phyloP scores from a whole-genome alignment of 2,888 invertebrate genomes.

The Lumbricus terrestris region DNA sequence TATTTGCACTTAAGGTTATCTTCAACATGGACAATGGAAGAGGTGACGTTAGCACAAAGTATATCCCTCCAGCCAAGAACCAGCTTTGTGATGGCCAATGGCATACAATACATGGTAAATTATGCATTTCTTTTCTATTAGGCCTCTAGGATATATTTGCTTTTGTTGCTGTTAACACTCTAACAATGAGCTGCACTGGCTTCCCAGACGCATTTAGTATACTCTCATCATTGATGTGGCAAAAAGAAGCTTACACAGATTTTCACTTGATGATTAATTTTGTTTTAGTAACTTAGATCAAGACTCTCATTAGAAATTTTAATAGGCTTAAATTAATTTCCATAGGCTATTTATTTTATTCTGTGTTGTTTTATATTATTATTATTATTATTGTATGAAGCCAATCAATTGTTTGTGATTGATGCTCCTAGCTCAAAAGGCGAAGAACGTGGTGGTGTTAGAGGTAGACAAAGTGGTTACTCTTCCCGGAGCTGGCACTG shows the following conservation, averaged over 20 bases:
- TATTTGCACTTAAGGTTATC: conserved; percentile 28
- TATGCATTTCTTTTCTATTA: not conserved
- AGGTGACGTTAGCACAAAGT: conserved; percentile 76
- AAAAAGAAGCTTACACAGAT: not conserved
- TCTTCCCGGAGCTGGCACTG: conserved; percentile 71
- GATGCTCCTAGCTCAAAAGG: conserved; percentile 67
- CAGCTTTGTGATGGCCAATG: conserved; percentile 89
- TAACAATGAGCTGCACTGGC: too few relatives aligned
- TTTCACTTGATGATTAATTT: not conserved
- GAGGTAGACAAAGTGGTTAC: conserved; percentile 77
- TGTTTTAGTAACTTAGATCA: not conserved
- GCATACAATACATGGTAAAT: conserved; percentile 74
- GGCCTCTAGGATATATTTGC: not conserved
- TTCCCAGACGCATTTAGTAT: too few relatives aligned
- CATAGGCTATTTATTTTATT: not conserved
- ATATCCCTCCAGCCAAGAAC: conserved; percentile 52
- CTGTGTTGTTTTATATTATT: not conserved
- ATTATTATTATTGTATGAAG: not conserved
- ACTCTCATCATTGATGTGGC: too few relatives aligned
- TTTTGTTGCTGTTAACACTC: not conserved
- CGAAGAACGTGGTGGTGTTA: conserved; percentile 84
- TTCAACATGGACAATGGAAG: conserved; percentile 64
- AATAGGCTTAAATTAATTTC: not conserved
- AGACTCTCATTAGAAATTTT: not conserved
- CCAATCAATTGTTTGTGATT: not conserved